A percentile compares a stretch with the other conserved stretches of the same genome.
phyloP scores from a whole-genome alignment of 1,140 invertebrate species.

The Homarus americanus region DNA sequence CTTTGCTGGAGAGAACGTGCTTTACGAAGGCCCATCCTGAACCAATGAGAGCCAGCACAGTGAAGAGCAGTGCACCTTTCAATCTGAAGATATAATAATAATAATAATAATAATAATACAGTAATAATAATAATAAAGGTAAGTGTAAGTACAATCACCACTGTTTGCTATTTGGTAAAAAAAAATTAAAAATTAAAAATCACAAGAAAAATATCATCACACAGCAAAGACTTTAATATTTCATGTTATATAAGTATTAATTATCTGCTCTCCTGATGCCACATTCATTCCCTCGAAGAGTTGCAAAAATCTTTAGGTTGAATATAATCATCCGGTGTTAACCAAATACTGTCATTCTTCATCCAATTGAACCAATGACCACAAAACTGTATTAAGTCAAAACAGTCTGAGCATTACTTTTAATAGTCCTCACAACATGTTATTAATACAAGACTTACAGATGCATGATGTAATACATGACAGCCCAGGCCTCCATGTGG shows the following conservation, averaged over 20 bases:
- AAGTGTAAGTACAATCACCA: not conserved
- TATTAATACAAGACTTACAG: slow-evolving; percentile 86
- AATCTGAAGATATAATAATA: slow-evolving; percentile 80
- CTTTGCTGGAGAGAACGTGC: slow-evolving; percentile 95
- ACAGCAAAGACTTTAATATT: too few species aligned
- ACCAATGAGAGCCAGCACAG: slow-evolving; percentile 97
- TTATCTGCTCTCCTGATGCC: too few species aligned
- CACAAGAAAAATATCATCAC: not conserved
- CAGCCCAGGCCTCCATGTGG: slow-evolving; percentile 97
- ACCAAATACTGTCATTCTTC: too few species aligned
- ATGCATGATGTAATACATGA: slow-evolving; percentile 97
- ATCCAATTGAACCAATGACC: too few species aligned
- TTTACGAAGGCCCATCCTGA: slow-evolving; percentile 99
- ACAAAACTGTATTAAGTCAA: too few species aligned
- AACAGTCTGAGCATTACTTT: too few species aligned
- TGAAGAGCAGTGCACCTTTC: slow-evolving; percentile 96
- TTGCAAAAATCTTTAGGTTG: too few species aligned
- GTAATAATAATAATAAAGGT: not conserved
- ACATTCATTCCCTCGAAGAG: too few species aligned
- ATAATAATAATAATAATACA: too few species aligned
- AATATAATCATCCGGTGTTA: too few species aligned
- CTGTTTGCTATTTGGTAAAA: not conserved
- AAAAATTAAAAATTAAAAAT: not conserved
- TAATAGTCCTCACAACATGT: too few species aligned
- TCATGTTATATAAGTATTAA: too few species aligned